Percentiles rank a stretch among this genome's conserved stretches.
These are phyloP conservation scores for Acomys russatus DNA, from an alignment of 2,797 vertebrate species.

Conservation along the genomic window DNA sequence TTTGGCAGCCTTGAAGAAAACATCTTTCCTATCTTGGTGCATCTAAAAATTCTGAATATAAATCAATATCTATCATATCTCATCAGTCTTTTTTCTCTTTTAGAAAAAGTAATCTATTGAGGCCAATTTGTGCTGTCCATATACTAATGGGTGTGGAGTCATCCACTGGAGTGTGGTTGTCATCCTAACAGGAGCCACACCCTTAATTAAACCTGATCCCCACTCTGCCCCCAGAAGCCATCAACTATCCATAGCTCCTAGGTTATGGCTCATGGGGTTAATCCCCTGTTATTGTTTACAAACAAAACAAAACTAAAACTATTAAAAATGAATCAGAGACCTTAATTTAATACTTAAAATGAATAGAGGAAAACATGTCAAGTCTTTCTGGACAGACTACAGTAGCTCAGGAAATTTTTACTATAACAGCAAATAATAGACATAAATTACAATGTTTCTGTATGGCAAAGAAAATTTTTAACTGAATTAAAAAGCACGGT, in stretches of 20 bases:
- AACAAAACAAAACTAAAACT: not conserved
- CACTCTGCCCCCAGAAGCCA: not conserved
- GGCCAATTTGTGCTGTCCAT: not conserved
- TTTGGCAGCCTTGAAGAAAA: no score
- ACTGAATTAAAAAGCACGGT: not conserved
- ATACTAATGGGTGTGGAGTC: not conserved
- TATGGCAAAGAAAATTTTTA: not conserved
- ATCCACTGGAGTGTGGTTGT: not conserved
- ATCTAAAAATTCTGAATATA: no score
- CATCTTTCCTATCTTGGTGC: no score
- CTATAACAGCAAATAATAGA: not conserved
- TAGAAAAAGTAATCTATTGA: not conserved
- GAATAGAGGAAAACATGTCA: not conserved
- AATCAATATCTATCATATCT: no score
- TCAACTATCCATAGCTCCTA: no score
- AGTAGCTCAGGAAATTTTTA: not conserved
- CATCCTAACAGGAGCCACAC: not conserved
- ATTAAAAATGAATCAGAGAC: not conserved
- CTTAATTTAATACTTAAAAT: not conserved
- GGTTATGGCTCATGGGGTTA: no score
- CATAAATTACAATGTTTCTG: not conserved
- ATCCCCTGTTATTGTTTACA: not conserved
- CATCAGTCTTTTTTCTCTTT: no score
- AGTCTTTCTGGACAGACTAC: not conserved
- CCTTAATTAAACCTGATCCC: not conserved